These are phyloP conservation scores for Podarcis siculus DNA, from an alignment of 2,797 vertebrate species.

Conservation along the genomic window DNA sequence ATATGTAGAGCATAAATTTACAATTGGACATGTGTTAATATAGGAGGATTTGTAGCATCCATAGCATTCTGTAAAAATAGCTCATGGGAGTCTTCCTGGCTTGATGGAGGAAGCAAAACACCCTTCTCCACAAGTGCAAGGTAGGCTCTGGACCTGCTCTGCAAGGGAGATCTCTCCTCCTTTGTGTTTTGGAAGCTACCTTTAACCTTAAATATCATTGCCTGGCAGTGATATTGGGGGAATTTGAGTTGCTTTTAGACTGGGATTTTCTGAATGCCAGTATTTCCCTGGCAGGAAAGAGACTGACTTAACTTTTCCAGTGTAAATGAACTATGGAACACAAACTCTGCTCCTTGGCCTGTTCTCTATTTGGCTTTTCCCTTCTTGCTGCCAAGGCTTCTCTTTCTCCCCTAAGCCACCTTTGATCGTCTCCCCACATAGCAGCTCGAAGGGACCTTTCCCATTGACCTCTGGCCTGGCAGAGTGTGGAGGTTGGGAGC, in stretches of 20 bases:
- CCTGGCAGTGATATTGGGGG: neutral
- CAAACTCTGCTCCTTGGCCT: neutral
- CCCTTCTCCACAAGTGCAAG: neutral
- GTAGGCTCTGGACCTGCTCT: neutral
- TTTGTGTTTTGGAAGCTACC: neutral
- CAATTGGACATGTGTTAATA: neutral
- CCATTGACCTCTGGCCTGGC: neutral
- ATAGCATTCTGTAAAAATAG: neutral
- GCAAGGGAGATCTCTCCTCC: neutral
- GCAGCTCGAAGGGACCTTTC: neutral
- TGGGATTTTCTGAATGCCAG: neutral
- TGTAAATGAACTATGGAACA: neutral
- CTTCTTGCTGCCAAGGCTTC: neutral
- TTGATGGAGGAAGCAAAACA: neutral
- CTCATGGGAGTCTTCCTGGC: neutral
- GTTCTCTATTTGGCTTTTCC: neutral
- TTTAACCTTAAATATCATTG: neutral
- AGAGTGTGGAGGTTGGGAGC: neutral
- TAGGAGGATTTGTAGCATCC: neutral
- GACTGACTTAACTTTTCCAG: neutral
- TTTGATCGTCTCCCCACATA: neutral
- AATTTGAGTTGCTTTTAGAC: neutral
- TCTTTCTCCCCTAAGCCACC: neutral
- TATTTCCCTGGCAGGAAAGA: neutral
- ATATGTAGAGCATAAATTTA: neutral